These are phyloP conservation scores for Villa cingulata DNA, from an alignment of 2,888 invertebrate genomes.

Conservation along the genomic window DNA sequence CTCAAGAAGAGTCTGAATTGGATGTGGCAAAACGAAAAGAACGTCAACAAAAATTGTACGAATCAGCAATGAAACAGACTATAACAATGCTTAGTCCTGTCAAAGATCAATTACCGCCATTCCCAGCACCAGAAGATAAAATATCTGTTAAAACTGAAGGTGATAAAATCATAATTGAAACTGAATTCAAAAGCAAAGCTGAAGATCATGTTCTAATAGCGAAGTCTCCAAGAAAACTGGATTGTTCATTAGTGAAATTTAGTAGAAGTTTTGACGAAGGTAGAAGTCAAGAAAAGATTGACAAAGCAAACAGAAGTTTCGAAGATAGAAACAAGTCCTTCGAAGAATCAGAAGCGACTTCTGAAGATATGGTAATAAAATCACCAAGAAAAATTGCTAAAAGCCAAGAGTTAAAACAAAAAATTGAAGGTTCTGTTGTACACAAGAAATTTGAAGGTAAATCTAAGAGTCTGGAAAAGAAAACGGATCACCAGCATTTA, in stretches of 20 bases:
- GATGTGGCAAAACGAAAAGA: conserved; percentile 56
- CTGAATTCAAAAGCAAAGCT: conserved; percentile 58
- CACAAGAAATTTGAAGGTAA: conserved; percentile 48
- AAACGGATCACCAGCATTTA: conserved; percentile 44
- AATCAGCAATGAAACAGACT: conserved; percentile 61
- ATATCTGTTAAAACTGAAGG: conserved; percentile 59
- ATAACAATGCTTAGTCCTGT: conserved; percentile 61
- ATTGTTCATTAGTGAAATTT: conserved; percentile 44
- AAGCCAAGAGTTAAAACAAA: conserved; percentile 47
- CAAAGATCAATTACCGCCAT: conserved; percentile 54
- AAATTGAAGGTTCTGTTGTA: conserved; percentile 49
- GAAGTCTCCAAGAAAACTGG: conserved; percentile 57
- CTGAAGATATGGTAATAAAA: conserved; percentile 39
- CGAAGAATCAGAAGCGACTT: conserved; percentile 47
- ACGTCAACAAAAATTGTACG: conserved; percentile 60
- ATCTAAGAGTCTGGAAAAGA: conserved; percentile 53
- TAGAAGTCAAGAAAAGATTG: conserved; percentile 40
- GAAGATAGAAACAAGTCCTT: conserved; percentile 49
- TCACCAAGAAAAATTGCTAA: conserved; percentile 46
- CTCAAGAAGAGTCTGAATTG: conserved; percentile 58
- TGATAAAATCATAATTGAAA: conserved; percentile 53
- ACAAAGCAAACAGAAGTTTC: conserved; percentile 48
- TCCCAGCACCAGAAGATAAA: conserved; percentile 60
- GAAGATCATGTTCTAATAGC: conserved; percentile 65
- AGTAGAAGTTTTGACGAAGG: conserved; percentile 52